phyloP scores from a whole-genome alignment of 2,888 invertebrate genomes.

The Epinotia brunnichana region DNA sequence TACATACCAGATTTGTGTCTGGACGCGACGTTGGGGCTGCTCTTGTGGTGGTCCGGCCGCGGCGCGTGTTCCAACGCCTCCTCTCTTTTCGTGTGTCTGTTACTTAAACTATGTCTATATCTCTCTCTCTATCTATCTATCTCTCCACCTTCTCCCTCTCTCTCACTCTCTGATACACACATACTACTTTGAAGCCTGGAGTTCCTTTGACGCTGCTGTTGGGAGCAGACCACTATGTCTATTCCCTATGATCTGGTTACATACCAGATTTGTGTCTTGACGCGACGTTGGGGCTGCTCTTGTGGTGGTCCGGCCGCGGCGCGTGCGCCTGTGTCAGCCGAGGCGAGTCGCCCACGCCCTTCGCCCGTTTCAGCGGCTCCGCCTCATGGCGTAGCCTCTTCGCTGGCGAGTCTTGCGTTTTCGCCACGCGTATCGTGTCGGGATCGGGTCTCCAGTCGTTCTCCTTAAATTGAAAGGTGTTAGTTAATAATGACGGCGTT shows the following conservation, averaged over 20 bases:
- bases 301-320: constrained; percentile 80
- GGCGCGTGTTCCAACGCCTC: constrained; percentile 61
- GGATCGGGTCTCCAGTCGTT: constrained; percentile 74
- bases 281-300: constrained; percentile 86
- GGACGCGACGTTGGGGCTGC: constrained; percentile 86
- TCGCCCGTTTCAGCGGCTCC: constrained; percentile 76
- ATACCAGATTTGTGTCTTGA: constrained; percentile 75
- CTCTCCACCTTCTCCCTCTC: too few species aligned
- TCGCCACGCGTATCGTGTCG: constrained; percentile 72
- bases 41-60: constrained; percentile 83
- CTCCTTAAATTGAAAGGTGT: constrained; percentile 44
- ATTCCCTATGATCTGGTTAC: constrained; percentile 19
- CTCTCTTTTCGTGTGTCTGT: too few species aligned
- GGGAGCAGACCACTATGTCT: too few species aligned
- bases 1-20: constrained; percentile 72
- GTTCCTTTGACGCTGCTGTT: too few species aligned
- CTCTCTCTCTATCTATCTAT: too few species aligned
- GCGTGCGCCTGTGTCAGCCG: constrained; percentile 69
- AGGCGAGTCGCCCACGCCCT: constrained; percentile 73
- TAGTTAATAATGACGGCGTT: neutral
- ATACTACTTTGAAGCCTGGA: too few species aligned
- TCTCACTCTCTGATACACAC: too few species aligned
- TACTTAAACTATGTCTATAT: too few species aligned
- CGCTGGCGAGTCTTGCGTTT: constrained; percentile 74
- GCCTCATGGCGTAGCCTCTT: constrained; percentile 77